A percentile compares a stretch with the other conserved stretches of the same genome.
These are phyloP conservation scores for Aporophyla lueneburgensis DNA, from an alignment of 2,888 invertebrate genomes.

Conservation along the genomic window DNA sequence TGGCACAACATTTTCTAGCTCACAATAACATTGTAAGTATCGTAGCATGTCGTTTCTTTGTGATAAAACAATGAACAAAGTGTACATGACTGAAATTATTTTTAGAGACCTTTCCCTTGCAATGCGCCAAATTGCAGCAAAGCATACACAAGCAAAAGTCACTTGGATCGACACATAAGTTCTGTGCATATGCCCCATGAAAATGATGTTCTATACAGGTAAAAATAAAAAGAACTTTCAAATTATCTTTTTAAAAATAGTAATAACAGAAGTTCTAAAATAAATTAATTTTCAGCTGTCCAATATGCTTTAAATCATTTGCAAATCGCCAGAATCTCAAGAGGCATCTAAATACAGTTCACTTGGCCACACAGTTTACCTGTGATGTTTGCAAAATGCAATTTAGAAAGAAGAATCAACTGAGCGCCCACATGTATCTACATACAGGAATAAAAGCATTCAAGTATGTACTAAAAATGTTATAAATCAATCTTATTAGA, in stretches of 20 bases:
- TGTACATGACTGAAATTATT: slow-evolving; percentile 35
- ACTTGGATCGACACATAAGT: slow-evolving; percentile 91
- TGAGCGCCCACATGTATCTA: slow-evolving; percentile 89
- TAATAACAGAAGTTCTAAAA: neutral
- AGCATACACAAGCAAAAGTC: slow-evolving; percentile 91
- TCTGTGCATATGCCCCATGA: slow-evolving; percentile 83
- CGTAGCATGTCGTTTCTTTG: neutral
- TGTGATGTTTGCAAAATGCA: slow-evolving; percentile 88
- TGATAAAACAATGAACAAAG: neutral
- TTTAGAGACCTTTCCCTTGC: slow-evolving; percentile 91
- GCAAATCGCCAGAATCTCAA: slow-evolving; percentile 90
- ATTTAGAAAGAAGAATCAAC: slow-evolving; percentile 90
- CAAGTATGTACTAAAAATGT: slow-evolving; percentile 72
- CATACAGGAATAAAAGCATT: slow-evolving; percentile 89
- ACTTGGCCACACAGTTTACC: slow-evolving; percentile 79
- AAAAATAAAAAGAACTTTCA: slow-evolving; percentile 29
- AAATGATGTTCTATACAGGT: slow-evolving; percentile 80
- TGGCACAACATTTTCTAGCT: slow-evolving; percentile 89
- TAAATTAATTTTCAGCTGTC: slow-evolving; percentile 79
- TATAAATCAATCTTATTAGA: neutral
- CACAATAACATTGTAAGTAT: slow-evolving; percentile 91
- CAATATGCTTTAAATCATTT: slow-evolving; percentile 88
- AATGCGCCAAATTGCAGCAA: slow-evolving; percentile 90
- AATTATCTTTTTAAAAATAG: no score
- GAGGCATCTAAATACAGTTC: slow-evolving; percentile 90